Evolutionary conservation across 2,888 invertebrate species (phyloP), one percentile per base, ranked within the genome.

Genomic region (Noctuana brunneofusca): DNA sequence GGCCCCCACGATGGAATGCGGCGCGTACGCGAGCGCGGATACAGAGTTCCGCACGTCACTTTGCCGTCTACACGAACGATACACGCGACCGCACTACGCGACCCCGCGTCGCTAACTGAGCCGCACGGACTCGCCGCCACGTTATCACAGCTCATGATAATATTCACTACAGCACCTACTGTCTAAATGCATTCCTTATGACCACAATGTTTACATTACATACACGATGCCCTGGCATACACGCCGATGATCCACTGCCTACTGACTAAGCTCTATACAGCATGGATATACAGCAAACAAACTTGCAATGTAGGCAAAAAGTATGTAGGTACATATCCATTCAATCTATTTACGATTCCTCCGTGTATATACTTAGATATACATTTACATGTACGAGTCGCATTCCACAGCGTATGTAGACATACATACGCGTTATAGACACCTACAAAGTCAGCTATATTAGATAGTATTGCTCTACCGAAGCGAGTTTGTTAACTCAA

Each of bases 1-100:
- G n/a, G n/a, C n/a, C n/a, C n/a, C n/a, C n/a, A n/a, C n/a, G 89
- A 88, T 90, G 90, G 90, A 89, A 90, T 90, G 91, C 91, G 87
- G 90, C 91, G 90, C 90, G 89, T 90, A 90, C 89, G 89, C 89
- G 88, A 88, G 80, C 84, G 82, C 87, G 83, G 86, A 83, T 85
- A 83, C 85, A 81, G 48, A 81, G 83, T 82, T 83, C 80, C 81
- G 86, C 80, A 81, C 87, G 86, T 84, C 86, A 85, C 86, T 81
- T 68, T 63, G 64, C 72, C 72, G 78, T 68, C 78, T 76, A 79
- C 75, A 81, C 76, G 74, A 79, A 79, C 77, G 75, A 73, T 71
- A 78, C 80, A 84, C 76, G 74, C 92, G 89, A 90, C 92, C 90
- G 91, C 82, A 80, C 88, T 80, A 82, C 83, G 87, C 91, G 91